Base-by-base conservation (phyloP, 2,888 invertebrate species). In the Cosmorhoe ocellata region DNA sequence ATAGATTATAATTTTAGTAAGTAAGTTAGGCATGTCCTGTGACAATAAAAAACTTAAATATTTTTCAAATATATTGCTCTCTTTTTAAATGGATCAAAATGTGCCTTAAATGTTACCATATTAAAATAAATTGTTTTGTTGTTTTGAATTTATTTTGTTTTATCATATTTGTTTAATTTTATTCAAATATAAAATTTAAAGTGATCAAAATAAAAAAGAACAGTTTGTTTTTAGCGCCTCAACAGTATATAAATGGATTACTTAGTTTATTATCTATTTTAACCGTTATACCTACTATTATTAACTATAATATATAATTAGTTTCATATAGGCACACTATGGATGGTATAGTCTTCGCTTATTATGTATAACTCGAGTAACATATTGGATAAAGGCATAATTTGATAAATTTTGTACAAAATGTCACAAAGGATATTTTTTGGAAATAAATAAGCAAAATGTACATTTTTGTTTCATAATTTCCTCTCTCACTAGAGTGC, bases 401-500 rank as follows among this genome's bases (percentile, higher is more conserved):
- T 36, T 26, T 14, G 32, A 32, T 40, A 12, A 27, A 27, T 28
- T 6, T 10, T 40, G 30, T 39, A 39, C 67, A 59, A 52, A 69
- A 69, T 71, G 76, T 79, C 80, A 79, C 75, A 75, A 76, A 66
- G 65, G 59, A 33, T 50, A 66, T 67, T 69, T 63, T 68, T 63
- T 52, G 49, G 50, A 50, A 57, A 57, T 57, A 57, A 50, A 53
- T 24, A 22, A 62, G 63, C 62, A 68, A 66, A 73, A 66, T 44
- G 57, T 26, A 31, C 6, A n/a, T 38, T 32, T 24, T 7, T 24
- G 1, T 10, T 2, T 14, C 10, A 32, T 32, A 26, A 41, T 13
- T 32, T 12, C 22, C 4, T 11, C n/a, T n/a, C 14, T 5, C 14
- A 9, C 9, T 31, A 18, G 10, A 31, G 2, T 3, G 18, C 3